Evolutionary conservation across 2,888 invertebrate species (phyloP).

Genomic region (Cheilosia vernalis): DNA sequence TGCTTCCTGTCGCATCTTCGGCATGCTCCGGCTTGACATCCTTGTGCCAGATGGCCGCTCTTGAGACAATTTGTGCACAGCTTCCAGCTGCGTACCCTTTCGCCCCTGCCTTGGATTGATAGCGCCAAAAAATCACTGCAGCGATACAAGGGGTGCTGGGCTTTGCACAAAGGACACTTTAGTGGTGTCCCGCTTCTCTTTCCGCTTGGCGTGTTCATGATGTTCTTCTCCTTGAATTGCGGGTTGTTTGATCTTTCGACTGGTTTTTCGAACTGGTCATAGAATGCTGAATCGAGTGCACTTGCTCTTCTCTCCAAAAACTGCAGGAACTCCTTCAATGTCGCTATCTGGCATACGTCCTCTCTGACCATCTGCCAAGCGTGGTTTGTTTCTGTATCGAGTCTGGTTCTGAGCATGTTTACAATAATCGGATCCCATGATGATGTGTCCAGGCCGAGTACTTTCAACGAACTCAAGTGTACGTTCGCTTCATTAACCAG

Average conservation of each 20-base stretch:
- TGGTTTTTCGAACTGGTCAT: background rate
- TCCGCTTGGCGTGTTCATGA: background rate
- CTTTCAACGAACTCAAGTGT: constrained; percentile 9
- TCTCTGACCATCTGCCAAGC: constrained; percentile 31
- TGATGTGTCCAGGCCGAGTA: background rate
- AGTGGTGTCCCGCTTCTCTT: background rate
- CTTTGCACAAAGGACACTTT: constrained; percentile 9
- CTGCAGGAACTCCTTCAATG: constrained; percentile 8
- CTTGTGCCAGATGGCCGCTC: background rate
- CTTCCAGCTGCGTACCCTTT: constrained; percentile 3
- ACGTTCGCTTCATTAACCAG: constrained; percentile 13
- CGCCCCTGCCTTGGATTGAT: background rate
- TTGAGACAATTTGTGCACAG: constrained; percentile 9
- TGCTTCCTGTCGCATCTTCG: constrained; percentile 13
- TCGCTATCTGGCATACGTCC: constrained; percentile 12
- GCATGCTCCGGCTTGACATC: background rate
- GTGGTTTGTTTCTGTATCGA: constrained; percentile 6
- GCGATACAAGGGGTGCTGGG: background rate
- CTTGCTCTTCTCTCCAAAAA: constrained; percentile 13
- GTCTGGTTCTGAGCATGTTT: constrained; percentile 22
- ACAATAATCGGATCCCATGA: constrained; percentile 22
- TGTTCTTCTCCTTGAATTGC: background rate
- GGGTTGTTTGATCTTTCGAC: background rate
- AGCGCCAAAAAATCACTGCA: background rate
- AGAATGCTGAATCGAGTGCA: constrained; percentile 23